These are phyloP conservation scores for Agapornis roseicollis DNA, from an alignment of 2,113 vertebrate species.

Conservation along the genomic window DNA sequence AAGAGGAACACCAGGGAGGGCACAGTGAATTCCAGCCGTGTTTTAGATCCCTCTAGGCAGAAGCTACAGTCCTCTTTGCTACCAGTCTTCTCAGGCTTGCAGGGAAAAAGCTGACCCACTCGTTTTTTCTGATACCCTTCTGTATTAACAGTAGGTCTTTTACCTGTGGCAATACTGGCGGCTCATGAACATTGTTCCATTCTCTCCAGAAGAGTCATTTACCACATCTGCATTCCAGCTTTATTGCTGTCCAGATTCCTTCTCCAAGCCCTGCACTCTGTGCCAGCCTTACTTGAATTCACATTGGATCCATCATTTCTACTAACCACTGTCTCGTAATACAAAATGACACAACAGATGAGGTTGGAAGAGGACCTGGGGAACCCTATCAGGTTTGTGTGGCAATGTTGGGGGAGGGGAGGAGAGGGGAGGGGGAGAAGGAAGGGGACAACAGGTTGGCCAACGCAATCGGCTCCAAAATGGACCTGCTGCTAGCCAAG, in stretches of 20 bases:
- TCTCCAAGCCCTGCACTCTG: background rate
- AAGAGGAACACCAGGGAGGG: background rate
- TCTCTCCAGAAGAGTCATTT: background rate
- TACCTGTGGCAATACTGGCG: background rate
- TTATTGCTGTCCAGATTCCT: background rate
- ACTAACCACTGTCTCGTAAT: accelerated
- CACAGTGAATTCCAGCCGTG: background rate
- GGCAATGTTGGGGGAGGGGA: background rate
- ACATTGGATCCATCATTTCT: background rate
- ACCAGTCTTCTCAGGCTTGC: background rate
- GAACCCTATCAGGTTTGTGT: background rate
- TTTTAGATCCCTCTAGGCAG: background rate
- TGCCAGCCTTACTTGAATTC: background rate
- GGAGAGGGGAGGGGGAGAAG: accelerated
- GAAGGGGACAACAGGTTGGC: background rate
- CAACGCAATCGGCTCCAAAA: background rate
- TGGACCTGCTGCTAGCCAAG: accelerated
- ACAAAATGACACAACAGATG: background rate
- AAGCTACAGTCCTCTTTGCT: background rate
- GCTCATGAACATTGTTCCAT: accelerated
- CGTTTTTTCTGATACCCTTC: background rate
- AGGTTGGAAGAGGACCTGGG: background rate
- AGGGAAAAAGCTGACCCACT: background rate
- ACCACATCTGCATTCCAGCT: background rate
- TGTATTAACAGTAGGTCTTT: background rate